phyloP scores from a whole-genome alignment of 2,113 vertebrate genomes.

The Cariama cristata region DNA sequence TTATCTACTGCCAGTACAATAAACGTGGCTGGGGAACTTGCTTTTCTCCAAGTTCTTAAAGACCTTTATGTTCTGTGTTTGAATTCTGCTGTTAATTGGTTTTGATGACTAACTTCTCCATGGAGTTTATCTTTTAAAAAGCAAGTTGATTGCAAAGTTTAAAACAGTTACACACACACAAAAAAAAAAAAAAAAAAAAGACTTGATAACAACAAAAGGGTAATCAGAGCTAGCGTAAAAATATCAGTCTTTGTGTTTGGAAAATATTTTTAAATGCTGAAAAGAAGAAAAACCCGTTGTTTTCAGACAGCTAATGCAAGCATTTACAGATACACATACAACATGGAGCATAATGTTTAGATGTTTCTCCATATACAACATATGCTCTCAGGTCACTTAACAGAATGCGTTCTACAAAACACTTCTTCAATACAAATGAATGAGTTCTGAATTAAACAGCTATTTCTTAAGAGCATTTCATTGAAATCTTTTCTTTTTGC shows the following conservation, averaged over 20 bases:
- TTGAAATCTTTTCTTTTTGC: constrained; percentile 72
- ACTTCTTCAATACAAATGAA: constrained; percentile 83
- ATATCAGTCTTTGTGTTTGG: constrained; percentile 73
- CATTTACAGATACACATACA: constrained; percentile 80
- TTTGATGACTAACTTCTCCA: constrained; percentile 44
- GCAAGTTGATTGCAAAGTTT: constrained; percentile 22
- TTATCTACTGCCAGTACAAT: constrained; percentile 5
- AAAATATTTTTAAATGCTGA: constrained; percentile 73
- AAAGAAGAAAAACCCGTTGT: constrained; percentile 72
- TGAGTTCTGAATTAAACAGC: constrained; percentile 81
- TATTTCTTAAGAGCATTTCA: constrained; percentile 75
- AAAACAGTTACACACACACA: constrained; percentile 6
- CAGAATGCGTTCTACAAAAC: constrained; percentile 79
- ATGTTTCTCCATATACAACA: constrained; percentile 82
- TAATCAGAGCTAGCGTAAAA: constrained; percentile 68
- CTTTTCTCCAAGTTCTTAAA: constrained; percentile 39
- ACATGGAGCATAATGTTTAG: constrained; percentile 83
- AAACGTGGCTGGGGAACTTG: constrained; percentile 33
- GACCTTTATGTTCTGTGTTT: constrained; percentile 56
- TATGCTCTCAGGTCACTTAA: constrained; percentile 84
- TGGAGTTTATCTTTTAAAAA: constrained; percentile 30
- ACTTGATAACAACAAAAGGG: constrained; percentile 30
- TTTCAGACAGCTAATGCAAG: constrained; percentile 83
- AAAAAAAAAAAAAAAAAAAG: neutral
- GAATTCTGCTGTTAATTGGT: constrained; percentile 44